phyloP scores from a whole-genome alignment of 2,797 vertebrate genomes.

The Champsocephalus gunnari region DNA sequence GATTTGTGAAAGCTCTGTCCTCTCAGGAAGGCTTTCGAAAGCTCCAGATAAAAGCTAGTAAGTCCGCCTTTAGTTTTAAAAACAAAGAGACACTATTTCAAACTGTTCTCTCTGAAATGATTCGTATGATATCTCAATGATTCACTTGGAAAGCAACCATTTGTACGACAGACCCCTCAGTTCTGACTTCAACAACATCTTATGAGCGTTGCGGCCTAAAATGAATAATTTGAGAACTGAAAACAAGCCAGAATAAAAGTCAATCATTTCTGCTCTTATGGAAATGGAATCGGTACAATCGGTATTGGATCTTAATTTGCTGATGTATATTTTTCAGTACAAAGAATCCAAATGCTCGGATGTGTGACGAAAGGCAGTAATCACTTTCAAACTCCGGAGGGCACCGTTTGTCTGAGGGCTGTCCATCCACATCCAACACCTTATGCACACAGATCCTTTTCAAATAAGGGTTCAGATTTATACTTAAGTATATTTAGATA shows the following conservation, averaged over 20 bases:
- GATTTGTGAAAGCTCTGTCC: not conserved
- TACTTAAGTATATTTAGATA: not conserved
- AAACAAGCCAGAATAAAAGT: not conserved
- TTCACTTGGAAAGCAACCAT: not conserved
- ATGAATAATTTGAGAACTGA: too few relatives aligned
- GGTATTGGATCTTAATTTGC: not conserved
- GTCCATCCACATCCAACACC: not conserved
- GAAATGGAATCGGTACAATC: not conserved
- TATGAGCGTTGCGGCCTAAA: not conserved
- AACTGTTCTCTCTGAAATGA: not conserved
- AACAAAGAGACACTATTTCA: not conserved
- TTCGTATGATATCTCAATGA: not conserved
- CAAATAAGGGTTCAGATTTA: not conserved
- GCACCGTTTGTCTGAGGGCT: conserved; percentile 57
- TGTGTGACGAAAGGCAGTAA: conserved; percentile 31
- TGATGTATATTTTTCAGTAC: not conserved
- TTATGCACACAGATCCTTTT: not conserved
- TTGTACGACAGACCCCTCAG: not conserved
- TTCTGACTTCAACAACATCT: not conserved
- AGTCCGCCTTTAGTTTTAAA: not conserved
- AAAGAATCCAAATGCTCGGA: not conserved
- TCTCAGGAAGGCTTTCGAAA: not conserved
- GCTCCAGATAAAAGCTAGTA: not conserved
- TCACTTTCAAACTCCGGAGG: conserved; percentile 55
- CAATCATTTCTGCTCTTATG: not conserved